Evolutionary conservation across 2,113 vertebrate genomes (phyloP).

Genomic region (Hiodon tergisus): DNA sequence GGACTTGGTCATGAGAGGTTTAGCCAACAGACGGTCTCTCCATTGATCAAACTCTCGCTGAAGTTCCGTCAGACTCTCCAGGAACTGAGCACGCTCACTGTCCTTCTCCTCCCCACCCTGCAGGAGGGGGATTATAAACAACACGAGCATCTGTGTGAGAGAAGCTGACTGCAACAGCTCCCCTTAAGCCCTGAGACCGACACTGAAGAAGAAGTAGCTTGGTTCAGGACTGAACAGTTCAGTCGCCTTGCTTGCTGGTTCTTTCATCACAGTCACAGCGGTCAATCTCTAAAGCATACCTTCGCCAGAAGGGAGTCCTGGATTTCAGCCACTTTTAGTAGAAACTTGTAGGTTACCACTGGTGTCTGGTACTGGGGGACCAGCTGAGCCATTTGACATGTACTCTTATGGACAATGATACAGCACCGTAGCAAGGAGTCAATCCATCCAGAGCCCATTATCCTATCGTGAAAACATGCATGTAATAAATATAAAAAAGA

Average conservation of each 20-base stretch:
- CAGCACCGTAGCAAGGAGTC: conserved; percentile 25
- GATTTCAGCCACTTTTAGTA: conserved; percentile 47
- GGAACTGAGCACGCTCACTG: background rate
- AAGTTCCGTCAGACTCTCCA: rapidly evolving
- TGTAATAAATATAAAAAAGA: background rate
- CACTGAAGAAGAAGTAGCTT: too few relatives aligned
- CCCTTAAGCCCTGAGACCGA: too few relatives aligned
- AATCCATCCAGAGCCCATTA: conserved; percentile 24
- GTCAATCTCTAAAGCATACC: conserved; percentile 34
- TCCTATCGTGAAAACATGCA: conserved; percentile 33
- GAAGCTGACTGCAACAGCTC: background rate
- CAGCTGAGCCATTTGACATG: background rate
- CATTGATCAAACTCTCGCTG: conserved; percentile 35
- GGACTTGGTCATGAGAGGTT: background rate
- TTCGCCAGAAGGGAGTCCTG: conserved; percentile 28
- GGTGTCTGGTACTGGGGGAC: conserved; percentile 30
- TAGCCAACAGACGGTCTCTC: conserved; percentile 36
- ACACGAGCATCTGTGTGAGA: background rate
- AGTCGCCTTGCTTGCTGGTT: too few relatives aligned
- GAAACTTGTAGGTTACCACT: conserved; percentile 47
- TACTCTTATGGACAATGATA: conserved; percentile 20
- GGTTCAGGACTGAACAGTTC: background rate
- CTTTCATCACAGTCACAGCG: background rate
- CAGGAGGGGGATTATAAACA: background rate
- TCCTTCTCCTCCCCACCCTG: conserved; percentile 22